phyloP scores from a whole-genome alignment of 1,140 invertebrate species.

The Bombus picipes region DNA sequence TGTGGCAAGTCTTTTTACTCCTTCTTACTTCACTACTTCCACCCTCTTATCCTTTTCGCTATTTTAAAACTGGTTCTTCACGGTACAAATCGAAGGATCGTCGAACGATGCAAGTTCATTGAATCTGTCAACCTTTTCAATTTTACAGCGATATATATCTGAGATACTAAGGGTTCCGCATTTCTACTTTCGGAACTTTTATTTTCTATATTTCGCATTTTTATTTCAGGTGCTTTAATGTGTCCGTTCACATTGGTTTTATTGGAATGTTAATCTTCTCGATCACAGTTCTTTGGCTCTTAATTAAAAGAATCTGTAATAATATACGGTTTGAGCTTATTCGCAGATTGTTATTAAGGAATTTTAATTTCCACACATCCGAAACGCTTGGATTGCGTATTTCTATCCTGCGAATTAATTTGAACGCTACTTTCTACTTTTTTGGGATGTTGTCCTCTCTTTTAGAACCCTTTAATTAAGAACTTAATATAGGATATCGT shows the following conservation, averaged over 20 bases:
- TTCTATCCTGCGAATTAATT: too few relatives aligned
- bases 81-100: constrained; percentile 8
- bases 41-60: background rate
- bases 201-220: background rate
- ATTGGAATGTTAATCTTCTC: background rate
- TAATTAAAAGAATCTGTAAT: background rate
- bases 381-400: too few relatives aligned
- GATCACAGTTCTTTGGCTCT: too few relatives aligned
- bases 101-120: constrained; percentile 6
- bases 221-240: background rate
- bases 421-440: too few relatives aligned
- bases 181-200: too few relatives aligned
- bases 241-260: background rate
- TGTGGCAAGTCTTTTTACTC: background rate
- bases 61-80: constrained; percentile 37
- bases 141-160: background rate
- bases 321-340: background rate
- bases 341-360: too few relatives aligned
- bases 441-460: too few relatives aligned
- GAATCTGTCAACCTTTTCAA: background rate
- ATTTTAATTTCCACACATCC: too few relatives aligned
- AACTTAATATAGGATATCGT: too few relatives aligned
- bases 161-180: background rate
- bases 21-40: constrained; percentile 17
- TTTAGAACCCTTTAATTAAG: too few relatives aligned